Base-by-base conservation (phyloP, 2,888 invertebrate genomes). In the Rhopalosiphum nymphaeae region DNA sequence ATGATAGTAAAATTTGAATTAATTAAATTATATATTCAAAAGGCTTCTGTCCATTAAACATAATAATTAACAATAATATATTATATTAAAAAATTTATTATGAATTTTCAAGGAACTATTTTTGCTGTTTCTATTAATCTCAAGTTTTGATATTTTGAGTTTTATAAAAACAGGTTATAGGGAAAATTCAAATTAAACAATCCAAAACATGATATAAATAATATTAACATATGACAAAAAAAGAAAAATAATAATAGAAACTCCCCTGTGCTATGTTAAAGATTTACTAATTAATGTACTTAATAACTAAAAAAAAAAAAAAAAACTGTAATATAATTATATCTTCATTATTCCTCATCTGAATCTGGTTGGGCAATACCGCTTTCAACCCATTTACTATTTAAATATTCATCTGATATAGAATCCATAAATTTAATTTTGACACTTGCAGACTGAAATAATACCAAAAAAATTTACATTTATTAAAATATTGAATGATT, bases 361-460 rank as follows among this genome's bases (percentile, higher is more conserved):
- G 49, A 67, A 57, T 78, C 78, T 25, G 78, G 78, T 53, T 78
- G 42, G 21, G 93, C 93, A 86, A 57, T 42, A 85, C 93, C 89
- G 29, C 29, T 46, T 42, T 29, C 57, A 10, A 93, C 25, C 93
- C 93, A 93, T 89, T 89, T 57, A 21, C 90, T 85, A 49, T 93
- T 93, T 85, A 93, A 85, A 36, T 85, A 93, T 36, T 90, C 36
- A 46, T 90, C 46, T 84, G 89, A 89, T 25, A 11, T 46, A 29
- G 93, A 85, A 90, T 89, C 57, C 1, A 44, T 53, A 4, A 85
- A 49, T 61, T 90, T 89, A 36, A 93, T 85, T 85, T 93, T 93
- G 29, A 93, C 44, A 90, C 21, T 67, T 53, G 36, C 90, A 57
- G 21, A 85, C 92, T 92, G 42, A 78, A 92, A 67, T 67, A 89